A percentile compares a stretch with the other conserved stretches of the same genome.
These are phyloP conservation scores for Semicossyphus pulcher DNA, from an alignment of 2,113 vertebrate species.

Conservation along the genomic window DNA sequence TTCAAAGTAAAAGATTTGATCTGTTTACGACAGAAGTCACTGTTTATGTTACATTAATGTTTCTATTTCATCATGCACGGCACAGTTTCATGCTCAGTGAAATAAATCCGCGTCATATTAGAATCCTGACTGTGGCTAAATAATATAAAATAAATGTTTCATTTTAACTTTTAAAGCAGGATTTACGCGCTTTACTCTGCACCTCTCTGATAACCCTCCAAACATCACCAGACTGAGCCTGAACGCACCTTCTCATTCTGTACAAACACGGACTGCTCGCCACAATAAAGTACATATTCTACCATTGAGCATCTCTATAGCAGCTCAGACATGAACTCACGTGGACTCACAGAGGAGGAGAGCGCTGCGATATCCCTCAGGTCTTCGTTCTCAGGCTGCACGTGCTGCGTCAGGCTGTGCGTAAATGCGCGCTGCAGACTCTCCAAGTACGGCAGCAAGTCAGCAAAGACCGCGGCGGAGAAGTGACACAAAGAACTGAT, in stretches of 20 bases:
- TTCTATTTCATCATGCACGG: no score
- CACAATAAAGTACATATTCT: no score
- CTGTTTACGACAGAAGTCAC: no score
- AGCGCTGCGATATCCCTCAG: neutral
- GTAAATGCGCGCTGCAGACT: neutral
- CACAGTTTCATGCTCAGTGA: no score
- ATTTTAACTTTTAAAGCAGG: no score
- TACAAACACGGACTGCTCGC: neutral
- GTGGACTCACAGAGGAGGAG: conserved; percentile 17
- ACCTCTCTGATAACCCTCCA: neutral
- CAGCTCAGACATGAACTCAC: neutral
- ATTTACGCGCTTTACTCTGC: no score
- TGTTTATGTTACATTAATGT: no score
- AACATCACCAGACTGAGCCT: neutral
- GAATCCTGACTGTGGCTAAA: no score
- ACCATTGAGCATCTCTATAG: neutral
- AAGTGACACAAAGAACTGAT: neutral
- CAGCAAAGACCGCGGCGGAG: neutral
- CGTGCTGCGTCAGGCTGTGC: conserved; percentile 26
- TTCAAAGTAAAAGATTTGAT: no score
- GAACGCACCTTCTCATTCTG: neutral
- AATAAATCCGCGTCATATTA: no score
- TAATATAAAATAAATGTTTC: no score
- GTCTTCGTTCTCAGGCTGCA: neutral
- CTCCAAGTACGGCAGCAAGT: no score